These are phyloP conservation scores for Periophthalmodon schlosseri DNA, from an alignment of 2,113 vertebrate species.

Conservation along the genomic window DNA sequence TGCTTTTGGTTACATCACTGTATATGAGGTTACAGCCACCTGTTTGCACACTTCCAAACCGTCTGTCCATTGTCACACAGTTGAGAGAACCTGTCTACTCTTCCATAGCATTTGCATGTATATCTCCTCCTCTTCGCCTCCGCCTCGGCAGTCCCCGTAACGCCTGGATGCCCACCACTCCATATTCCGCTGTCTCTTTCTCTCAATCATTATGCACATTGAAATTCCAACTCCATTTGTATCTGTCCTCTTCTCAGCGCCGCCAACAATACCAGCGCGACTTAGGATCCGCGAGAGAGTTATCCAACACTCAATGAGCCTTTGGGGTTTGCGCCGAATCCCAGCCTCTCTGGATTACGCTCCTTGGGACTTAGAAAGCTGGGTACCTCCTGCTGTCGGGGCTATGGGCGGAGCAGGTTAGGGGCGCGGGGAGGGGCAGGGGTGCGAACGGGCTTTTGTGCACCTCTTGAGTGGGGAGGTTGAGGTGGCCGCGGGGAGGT, in stretches of 20 bases:
- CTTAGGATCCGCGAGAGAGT: slow-evolving; percentile 66
- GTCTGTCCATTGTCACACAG: slow-evolving; percentile 14
- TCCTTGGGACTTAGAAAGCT: slow-evolving; percentile 60
- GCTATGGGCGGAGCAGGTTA: slow-evolving; percentile 68
- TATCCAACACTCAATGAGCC: slow-evolving; percentile 72
- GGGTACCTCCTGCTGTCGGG: slow-evolving; percentile 66
- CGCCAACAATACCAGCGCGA: slow-evolving; percentile 62
- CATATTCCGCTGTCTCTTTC: slow-evolving; percentile 71
- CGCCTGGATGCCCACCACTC: slow-evolving; percentile 88
- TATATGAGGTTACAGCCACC: slow-evolving; percentile 1
- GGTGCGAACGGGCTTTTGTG: slow-evolving; percentile 71
- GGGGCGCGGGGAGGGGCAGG: slow-evolving; percentile 54
- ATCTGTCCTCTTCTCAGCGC: slow-evolving; percentile 62
- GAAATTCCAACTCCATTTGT: slow-evolving; percentile 75
- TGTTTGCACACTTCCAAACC: slow-evolving; percentile 6
- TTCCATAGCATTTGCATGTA: slow-evolving; percentile 63
- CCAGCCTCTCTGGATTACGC: slow-evolving; percentile 66
- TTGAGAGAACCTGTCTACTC: slow-evolving; percentile 21
- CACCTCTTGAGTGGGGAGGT: slow-evolving; percentile 71
- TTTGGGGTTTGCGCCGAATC: slow-evolving; percentile 60
- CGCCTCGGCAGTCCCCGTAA: slow-evolving; percentile 58
- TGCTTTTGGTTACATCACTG: slow-evolving; percentile 2
- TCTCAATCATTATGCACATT: slow-evolving; percentile 65
- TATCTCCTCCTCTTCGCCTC: slow-evolving; percentile 44
- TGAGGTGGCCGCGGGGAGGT: slow-evolving; percentile 60